Evolutionary conservation across 2,888 invertebrate species (phyloP).

Genomic region (Disparrhopalites patrizii): DNA sequence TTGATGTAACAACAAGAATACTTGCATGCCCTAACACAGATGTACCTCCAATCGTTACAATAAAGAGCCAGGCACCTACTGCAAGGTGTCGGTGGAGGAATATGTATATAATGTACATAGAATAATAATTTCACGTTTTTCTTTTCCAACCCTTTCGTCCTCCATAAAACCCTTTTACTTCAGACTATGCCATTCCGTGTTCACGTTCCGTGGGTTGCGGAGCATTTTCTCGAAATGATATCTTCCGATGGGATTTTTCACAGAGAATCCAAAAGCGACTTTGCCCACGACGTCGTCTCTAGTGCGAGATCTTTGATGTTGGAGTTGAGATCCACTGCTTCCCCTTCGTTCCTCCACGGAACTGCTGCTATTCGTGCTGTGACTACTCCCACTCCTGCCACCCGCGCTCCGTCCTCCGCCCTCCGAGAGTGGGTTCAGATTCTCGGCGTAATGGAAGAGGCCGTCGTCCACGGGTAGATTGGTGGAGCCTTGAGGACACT

Average conservation of each 20-base stretch:
- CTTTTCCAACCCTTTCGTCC: neutral
- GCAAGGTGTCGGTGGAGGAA: no score
- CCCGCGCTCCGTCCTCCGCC: neutral
- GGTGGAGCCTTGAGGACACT: slow-evolving; percentile 3
- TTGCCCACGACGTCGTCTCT: slow-evolving; percentile 47
- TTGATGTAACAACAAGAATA: no score
- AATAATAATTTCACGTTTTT: neutral
- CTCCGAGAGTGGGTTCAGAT: slow-evolving; percentile 28
- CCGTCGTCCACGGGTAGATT: slow-evolving; percentile 32
- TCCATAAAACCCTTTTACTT: slow-evolving; percentile 26
- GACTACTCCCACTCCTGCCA: neutral
- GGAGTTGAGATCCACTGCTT: neutral
- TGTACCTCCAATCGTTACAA: no score
- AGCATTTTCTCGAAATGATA: slow-evolving; percentile 48
- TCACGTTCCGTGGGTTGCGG: slow-evolving; percentile 41
- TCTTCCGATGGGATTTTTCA: slow-evolving; percentile 43
- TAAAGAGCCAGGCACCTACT: no score
- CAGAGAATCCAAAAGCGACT: slow-evolving; percentile 44
- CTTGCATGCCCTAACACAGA: no score
- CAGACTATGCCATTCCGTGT: slow-evolving; percentile 46
- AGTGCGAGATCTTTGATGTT: slow-evolving; percentile 25
- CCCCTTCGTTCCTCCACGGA: neutral
- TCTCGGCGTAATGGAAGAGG: slow-evolving; percentile 44
- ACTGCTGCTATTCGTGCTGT: neutral
- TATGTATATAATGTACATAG: neutral